These are phyloP conservation scores for Dreissena rostriformis DNA, from an alignment of 1,140 invertebrate genomes.

Conservation along the genomic window DNA sequence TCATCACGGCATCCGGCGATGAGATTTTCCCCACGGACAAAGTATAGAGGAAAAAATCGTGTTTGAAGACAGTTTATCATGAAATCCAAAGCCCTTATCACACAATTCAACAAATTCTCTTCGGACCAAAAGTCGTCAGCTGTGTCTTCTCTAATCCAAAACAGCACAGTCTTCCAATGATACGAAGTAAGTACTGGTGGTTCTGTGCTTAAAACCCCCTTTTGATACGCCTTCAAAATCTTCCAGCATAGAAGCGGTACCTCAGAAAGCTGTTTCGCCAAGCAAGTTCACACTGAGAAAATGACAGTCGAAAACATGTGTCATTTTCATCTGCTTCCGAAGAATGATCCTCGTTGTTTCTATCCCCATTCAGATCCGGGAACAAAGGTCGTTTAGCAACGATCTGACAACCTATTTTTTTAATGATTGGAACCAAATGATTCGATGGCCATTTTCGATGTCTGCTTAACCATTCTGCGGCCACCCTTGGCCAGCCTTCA, in stretches of 20 bases:
- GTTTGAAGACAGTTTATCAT: conserved; percentile 6
- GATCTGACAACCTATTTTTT: neutral
- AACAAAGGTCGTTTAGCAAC: conserved; percentile 9
- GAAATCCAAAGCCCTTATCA: neutral
- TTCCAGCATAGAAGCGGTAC: neutral
- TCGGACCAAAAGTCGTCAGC: conserved; percentile 3
- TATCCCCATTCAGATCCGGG: neutral
- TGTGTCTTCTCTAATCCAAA: conserved; percentile 17
- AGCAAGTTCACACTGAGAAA: conserved; percentile 1
- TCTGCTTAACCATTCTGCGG: neutral
- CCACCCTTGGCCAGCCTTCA: neutral
- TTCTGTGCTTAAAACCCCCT: neutral
- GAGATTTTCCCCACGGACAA: conserved; percentile 12
- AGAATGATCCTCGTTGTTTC: neutral
- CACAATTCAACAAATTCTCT: neutral
- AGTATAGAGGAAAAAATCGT: neutral
- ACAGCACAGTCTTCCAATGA: conserved; percentile 4
- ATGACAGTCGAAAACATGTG: conserved; percentile 15
- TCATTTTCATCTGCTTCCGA: conserved; percentile 2
- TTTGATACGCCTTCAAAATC: conserved; percentile 18
- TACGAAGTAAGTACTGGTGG: conserved; percentile 2
- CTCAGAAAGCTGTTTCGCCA: neutral
- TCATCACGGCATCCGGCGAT: neutral
- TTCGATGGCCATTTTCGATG: conserved; percentile 1
- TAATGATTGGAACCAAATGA: neutral